Evolutionary conservation across 2,888 invertebrate genomes (phyloP).

Genomic region (Pristionchus mayeri): DNA sequence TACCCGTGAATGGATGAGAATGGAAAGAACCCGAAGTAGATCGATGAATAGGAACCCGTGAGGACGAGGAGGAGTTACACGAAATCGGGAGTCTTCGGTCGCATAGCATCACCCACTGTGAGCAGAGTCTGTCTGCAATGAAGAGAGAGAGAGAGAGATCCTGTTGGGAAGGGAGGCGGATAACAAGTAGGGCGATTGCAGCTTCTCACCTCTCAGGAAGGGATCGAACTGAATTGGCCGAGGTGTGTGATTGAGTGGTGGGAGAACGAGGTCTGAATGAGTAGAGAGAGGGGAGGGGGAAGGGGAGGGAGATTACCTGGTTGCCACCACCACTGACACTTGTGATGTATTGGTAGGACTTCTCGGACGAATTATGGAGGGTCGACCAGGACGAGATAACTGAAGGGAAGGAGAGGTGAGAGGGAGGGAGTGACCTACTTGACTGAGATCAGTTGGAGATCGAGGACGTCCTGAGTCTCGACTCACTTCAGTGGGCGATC

Average conservation of each 20-base stretch:
- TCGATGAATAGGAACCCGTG: neutral
- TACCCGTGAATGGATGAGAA: neutral
- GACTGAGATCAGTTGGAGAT: constrained; percentile 64
- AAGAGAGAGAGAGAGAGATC: too few species aligned
- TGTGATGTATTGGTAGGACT: constrained; percentile 48
- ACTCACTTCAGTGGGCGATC: constrained; percentile 60
- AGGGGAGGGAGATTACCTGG: constrained; percentile 6
- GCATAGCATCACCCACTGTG: constrained; percentile 25
- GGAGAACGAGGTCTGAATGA: constrained; percentile 60
- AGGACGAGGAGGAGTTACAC: neutral
- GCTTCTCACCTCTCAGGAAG: too few species aligned
- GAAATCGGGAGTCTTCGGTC: constrained; percentile 46
- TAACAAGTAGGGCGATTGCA: too few species aligned
- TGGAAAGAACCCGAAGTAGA: neutral
- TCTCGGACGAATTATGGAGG: constrained; percentile 31
- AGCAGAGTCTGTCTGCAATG: constrained; percentile 46
- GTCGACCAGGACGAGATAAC: constrained; percentile 46
- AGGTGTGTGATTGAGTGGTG: constrained; percentile 58
- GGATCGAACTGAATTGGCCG: constrained; percentile 54
- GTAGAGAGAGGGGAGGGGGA: neutral
- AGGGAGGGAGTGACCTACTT: constrained; percentile 30
- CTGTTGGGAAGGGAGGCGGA: too few species aligned
- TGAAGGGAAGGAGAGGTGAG: neutral
- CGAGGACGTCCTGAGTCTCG: constrained; percentile 63
- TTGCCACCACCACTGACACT: constrained; percentile 20